These are phyloP conservation scores for Acanthochromis polyacanthus DNA, from an alignment of 2,113 vertebrate species.

Conservation along the genomic window DNA sequence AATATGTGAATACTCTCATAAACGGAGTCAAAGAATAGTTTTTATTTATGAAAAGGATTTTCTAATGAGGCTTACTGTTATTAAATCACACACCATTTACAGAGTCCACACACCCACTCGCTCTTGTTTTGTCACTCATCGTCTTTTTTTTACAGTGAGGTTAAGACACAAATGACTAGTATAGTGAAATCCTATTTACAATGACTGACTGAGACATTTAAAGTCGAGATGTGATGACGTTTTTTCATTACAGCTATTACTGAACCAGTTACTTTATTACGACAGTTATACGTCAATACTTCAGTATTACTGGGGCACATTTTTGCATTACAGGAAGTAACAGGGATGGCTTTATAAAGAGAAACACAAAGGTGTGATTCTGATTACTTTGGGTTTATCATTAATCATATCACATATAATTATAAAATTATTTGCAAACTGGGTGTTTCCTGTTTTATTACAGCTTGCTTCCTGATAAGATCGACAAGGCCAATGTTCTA, in stretches of 20 bases:
- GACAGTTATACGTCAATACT: no score
- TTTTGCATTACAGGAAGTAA: slow-evolving; percentile 15
- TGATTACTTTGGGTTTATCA: background rate
- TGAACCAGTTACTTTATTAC: background rate
- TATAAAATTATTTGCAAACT: background rate
- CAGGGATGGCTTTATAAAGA: background rate
- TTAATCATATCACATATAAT: background rate
- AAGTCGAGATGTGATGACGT: background rate
- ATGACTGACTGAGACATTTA: background rate
- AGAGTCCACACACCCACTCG: background rate
- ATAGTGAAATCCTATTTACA: background rate
- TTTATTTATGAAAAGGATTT: background rate
- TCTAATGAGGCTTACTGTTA: background rate
- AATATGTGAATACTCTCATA: background rate
- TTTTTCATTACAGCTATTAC: background rate
- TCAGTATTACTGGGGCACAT: background rate
- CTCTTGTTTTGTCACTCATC: slow-evolving; percentile 3
- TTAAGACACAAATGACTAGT: slow-evolving; percentile 4
- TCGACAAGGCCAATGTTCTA: background rate
- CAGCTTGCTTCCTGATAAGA: background rate
- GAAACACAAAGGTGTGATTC: slow-evolving; percentile 22
- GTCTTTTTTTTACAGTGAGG: slow-evolving; percentile 6
- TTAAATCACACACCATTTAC: background rate
- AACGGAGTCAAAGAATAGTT: background rate
- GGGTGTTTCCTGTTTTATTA: slow-evolving; percentile 17